Evolutionary conservation across 30 jellyfish, hydroid and myxozoan species (phyloP).

Genomic region (Hydra vulgaris): DNA sequence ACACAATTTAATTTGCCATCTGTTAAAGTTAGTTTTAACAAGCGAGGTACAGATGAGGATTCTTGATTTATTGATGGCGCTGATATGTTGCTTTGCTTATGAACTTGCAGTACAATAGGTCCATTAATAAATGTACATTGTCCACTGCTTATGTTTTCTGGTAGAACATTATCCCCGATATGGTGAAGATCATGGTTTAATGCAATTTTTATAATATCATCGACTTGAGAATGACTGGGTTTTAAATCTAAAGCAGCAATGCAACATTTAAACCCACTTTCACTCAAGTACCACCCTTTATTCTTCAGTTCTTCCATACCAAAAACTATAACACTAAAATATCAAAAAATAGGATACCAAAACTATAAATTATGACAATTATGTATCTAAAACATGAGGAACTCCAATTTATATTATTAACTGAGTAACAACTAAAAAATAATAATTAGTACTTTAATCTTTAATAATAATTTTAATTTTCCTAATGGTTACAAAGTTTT

Average conservation of each 20-base stretch:
- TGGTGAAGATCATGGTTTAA: slow-evolving; percentile 57
- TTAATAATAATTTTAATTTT: too few relatives aligned
- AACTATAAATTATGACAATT: too few relatives aligned
- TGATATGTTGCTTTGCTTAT: slow-evolving; percentile 61
- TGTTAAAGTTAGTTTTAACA: slow-evolving; percentile 57
- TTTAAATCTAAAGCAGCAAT: slow-evolving; percentile 28
- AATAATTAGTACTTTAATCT: too few relatives aligned
- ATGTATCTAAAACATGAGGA: too few relatives aligned
- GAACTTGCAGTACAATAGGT: slow-evolving; percentile 84
- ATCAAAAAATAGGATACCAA: too few relatives aligned
- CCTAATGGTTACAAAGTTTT: too few relatives aligned
- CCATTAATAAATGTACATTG: slow-evolving; percentile 44
- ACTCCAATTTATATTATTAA: too few relatives aligned
- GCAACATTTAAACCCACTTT: slow-evolving; percentile 48
- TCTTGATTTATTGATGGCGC: slow-evolving; percentile 87
- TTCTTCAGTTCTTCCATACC: slow-evolving; percentile 13
- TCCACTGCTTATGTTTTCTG: slow-evolving; percentile 61
- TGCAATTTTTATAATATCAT: slow-evolving; percentile 48
- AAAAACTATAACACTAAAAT: too few relatives aligned
- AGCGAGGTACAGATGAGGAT: slow-evolving; percentile 78
- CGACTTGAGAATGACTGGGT: neutral
- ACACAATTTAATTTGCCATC: slow-evolving; percentile 63
- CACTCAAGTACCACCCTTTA: slow-evolving; percentile 43
- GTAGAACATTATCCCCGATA: slow-evolving; percentile 58
- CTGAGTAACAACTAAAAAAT: too few relatives aligned